Percentiles rank a stretch among this genome's conserved stretches.
These are phyloP conservation scores for Xiphias gladius DNA, from an alignment of 2,113 vertebrate species.

Conservation along the genomic window DNA sequence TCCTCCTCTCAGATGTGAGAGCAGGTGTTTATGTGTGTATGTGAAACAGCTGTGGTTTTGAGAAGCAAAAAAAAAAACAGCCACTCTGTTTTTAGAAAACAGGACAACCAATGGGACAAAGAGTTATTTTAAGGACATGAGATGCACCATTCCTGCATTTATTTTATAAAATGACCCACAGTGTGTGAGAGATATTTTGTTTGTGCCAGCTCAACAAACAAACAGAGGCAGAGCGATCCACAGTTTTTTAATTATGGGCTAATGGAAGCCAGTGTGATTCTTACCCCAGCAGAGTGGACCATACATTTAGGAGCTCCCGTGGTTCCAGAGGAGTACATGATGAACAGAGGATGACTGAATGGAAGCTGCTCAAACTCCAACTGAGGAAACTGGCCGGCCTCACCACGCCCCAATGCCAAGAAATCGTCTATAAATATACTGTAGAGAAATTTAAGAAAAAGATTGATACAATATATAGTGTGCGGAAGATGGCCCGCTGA, in stretches of 20 bases:
- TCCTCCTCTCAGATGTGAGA: conserved; percentile 51
- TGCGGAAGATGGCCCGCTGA: neutral
- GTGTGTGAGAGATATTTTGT: neutral
- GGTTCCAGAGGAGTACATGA: conserved; percentile 98
- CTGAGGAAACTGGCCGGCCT: conserved; percentile 91
- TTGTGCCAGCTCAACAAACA: neutral
- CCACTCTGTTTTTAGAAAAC: conserved; percentile 2
- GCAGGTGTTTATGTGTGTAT: conserved; percentile 6
- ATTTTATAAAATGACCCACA: neutral
- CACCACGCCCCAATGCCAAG: conserved; percentile 84
- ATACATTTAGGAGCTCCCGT: conserved; percentile 98
- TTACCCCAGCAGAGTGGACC: conserved; percentile 97
- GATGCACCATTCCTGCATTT: neutral
- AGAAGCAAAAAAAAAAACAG: neutral
- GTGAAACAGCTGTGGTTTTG: conserved; percentile 38
- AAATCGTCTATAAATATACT: conserved; percentile 96
- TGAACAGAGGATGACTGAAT: conserved; percentile 94
- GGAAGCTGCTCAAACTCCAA: conserved; percentile 98
- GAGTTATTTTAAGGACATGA: neutral
- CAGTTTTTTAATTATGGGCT: neutral
- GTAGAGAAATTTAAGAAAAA: neutral
- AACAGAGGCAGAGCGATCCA: neutral
- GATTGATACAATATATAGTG: too few relatives aligned
- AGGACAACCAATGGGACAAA: neutral
- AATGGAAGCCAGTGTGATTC: conserved; percentile 39